These are phyloP conservation scores for Habroteleia sp. DNA, from an alignment of 2,888 invertebrate species.

Conservation along the genomic window DNA sequence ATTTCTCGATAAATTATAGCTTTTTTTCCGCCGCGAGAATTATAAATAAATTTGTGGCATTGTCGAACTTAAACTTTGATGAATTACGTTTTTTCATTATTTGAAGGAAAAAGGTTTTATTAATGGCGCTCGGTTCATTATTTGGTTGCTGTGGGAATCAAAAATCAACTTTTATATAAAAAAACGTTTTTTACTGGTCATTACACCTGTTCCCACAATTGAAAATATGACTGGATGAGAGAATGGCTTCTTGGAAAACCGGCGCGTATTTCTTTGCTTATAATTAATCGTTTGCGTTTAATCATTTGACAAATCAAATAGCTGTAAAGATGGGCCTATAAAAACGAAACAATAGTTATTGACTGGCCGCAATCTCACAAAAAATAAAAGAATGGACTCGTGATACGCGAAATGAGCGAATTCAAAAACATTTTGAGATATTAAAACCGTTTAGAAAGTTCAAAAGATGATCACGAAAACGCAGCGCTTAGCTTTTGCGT, in stretches of 20 bases:
- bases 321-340: slow-evolving; percentile 7
- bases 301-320: slow-evolving; percentile 27
- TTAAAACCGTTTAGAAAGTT: slow-evolving; percentile 14
- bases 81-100: slow-evolving; percentile 4
- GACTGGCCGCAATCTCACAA: too few species aligned
- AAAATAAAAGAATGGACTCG: neutral
- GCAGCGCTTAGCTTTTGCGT: slow-evolving; percentile 38
- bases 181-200: slow-evolving; percentile 3
- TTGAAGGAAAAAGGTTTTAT: slow-evolving; percentile 9
- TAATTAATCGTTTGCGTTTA: slow-evolving; percentile 16
- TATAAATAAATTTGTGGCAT: slow-evolving; percentile 2
- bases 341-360: neutral
- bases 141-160: neutral
- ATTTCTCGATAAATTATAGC: neutral
- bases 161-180: neutral
- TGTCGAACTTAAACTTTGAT: slow-evolving; percentile 3
- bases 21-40: neutral
- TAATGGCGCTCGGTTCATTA: neutral
- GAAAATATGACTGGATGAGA: slow-evolving; percentile 1
- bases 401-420: neutral
- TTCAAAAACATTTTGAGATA: too few species aligned
- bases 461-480: slow-evolving; percentile 13
- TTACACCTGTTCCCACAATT: slow-evolving; percentile 34
- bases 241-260: slow-evolving; percentile 21
- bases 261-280: neutral